Evolutionary conservation across 2,797 vertebrate genomes (phyloP).

Genomic region (Salarias fasciatus): DNA sequence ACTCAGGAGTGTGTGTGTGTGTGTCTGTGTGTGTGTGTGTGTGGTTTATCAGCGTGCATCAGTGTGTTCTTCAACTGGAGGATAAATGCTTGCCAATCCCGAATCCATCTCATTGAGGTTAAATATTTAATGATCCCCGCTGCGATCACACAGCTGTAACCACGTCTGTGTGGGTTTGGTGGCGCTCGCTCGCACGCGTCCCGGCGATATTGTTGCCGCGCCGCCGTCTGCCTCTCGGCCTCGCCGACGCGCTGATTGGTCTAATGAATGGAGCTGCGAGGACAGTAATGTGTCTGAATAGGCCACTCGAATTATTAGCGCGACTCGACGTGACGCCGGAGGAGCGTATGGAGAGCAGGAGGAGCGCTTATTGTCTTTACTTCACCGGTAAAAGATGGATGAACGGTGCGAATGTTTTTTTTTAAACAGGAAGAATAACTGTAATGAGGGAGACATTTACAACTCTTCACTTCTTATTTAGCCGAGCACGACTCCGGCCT

Average conservation of each 20-base stretch:
- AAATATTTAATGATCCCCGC: conserved; percentile 64
- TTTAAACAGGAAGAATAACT: no score
- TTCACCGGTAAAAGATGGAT: no score
- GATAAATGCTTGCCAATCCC: conserved; percentile 44
- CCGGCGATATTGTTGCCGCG: conserved; percentile 42
- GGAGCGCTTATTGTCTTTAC: not conserved
- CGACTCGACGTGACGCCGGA: not conserved
- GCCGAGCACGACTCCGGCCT: no score
- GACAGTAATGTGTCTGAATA: conserved; percentile 69
- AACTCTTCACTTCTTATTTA: no score
- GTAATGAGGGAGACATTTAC: no score
- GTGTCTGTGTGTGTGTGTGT: not conserved
- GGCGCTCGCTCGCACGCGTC: not conserved
- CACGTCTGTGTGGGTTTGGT: conserved; percentile 53
- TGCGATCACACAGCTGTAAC: conserved; percentile 52
- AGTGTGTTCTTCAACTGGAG: conserved; percentile 14
- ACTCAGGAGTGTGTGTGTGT: conserved; percentile 21
- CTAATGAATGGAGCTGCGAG: conserved; percentile 76
- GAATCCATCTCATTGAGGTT: conserved; percentile 60
- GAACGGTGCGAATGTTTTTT: no score
- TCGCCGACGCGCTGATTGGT: conserved; percentile 71
- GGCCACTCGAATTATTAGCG: conserved; percentile 60
- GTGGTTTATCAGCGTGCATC: not conserved
- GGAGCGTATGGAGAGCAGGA: conserved; percentile 8
- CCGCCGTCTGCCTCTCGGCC: conserved; percentile 40